Evolutionary conservation across 2,888 invertebrate species (phyloP).

Genomic region (Dasypolia templi): DNA sequence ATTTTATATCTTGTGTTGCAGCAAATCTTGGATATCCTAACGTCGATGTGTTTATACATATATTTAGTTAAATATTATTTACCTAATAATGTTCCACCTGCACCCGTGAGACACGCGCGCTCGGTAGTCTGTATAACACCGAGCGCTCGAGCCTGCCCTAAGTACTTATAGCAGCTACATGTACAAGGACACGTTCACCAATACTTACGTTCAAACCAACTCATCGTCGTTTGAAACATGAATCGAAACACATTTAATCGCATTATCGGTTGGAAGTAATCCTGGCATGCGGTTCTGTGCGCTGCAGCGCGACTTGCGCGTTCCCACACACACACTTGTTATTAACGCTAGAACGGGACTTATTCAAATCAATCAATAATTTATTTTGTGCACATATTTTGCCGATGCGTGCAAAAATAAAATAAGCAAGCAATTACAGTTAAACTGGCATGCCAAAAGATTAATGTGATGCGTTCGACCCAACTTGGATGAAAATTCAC

Average conservation of each 20-base stretch:
- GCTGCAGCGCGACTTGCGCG: neutral
- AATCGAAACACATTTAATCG: conserved; percentile 24
- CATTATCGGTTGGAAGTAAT: conserved; percentile 27
- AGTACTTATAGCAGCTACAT: neutral
- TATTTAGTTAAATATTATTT: neutral
- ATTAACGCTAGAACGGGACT: conserved; percentile 5
- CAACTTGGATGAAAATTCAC: neutral
- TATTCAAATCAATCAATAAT: no score
- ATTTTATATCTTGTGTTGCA: neutral
- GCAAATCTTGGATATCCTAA: neutral
- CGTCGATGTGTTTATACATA: neutral
- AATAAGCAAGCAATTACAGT: no score
- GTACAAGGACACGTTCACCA: neutral
- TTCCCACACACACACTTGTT: neutral
- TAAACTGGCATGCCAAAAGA: no score
- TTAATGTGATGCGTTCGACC: neutral
- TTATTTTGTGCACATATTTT: no score
- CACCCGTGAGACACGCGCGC: no score
- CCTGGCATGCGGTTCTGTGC: neutral
- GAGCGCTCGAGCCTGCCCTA: neutral
- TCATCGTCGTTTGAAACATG: conserved; percentile 5
- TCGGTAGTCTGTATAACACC: no score
- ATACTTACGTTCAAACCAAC: neutral
- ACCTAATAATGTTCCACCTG: neutral
- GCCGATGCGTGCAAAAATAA: no score